Evolutionary conservation across 1,140 invertebrate genomes (phyloP).

Genomic region (Pseudomyrmex sp.): DNA sequence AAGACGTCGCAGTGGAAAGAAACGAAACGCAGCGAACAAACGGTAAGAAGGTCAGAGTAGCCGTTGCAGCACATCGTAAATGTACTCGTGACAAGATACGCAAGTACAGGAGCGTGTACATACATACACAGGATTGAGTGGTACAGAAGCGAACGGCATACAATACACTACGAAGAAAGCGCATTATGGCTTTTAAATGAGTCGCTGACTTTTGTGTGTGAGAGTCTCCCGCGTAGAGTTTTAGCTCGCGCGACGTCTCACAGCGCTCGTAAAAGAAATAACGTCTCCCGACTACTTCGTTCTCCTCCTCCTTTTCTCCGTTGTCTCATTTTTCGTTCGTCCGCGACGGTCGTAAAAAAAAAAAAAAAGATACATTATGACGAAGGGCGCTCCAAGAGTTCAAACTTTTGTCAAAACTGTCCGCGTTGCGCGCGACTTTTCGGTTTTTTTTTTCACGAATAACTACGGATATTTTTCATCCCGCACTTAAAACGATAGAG

Average conservation of each 20-base stretch:
- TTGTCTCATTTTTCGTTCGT: conserved; percentile 26
- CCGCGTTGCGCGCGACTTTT: not conserved
- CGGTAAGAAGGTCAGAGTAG: not conserved
- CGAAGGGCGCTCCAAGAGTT: not conserved
- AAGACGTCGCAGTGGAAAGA: too few species aligned
- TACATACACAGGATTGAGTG: not conserved
- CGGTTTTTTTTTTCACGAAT: not conserved
- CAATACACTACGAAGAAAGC: conserved; percentile 22
- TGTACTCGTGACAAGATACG: conserved; percentile 2
- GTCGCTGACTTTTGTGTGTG: conserved; percentile 8
- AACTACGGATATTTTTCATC: not conserved
- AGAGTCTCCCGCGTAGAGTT: conserved; percentile 25
- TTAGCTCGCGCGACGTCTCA: conserved; percentile 40
- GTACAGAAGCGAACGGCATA: not conserved
- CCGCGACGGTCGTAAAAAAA: conserved; percentile 25
- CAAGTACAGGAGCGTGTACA: not conserved
- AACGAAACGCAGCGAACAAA: not conserved
- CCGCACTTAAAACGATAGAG: not conserved
- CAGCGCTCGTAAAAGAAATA: conserved; percentile 56
- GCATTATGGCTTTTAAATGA: conserved; percentile 54
- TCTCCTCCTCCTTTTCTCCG: conserved; percentile 2
- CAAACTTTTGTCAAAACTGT: conserved; percentile 27
- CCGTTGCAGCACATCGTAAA: conserved; percentile 5
- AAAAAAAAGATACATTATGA: not conserved
- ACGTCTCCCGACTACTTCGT: conserved; percentile 21